Evolutionary conservation across 2,113 vertebrate genomes (phyloP), one percentile per base, ranked within the genome.

Genomic region (Pelmatolapia mariae): DNA sequence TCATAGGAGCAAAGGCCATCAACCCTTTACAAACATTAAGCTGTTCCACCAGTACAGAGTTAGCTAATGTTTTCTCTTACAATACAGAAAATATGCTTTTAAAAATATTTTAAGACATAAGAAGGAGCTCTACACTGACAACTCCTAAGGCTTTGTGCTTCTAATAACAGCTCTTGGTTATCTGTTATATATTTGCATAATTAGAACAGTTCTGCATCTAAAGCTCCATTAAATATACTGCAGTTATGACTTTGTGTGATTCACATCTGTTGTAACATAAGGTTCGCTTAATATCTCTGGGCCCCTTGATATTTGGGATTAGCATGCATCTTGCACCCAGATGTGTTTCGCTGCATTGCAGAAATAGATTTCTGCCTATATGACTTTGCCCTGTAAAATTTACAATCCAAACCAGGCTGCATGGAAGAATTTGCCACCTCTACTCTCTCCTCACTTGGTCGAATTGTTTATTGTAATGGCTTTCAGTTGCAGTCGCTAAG

Each of bases 181-280:
- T 19, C 24, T 83, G 19, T 71, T 29, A 8, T 56, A 22, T 61
- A 83, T 91, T 86, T 91, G 40, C 92, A 86, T 90, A 81, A 90
- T 90, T 63, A 78, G 80, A 81, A 36, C 57, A 71, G 73, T 81
- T 86, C 63, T 78, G 57, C 78, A 78, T 79, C 86, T 78, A 78
- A 83, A 89, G 85, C 83, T 63, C 80, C 76, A 82, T 89, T 92
- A 90, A 89, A 86, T 91, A 83, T 45, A 86, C 86, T 78, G 82
- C 84, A 76, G 84, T 88, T 89, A 29, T 83, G 86, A 85, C 87
- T 87, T 33, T 84, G 82, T 61, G 16, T 63, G 2, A 79, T 1
- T 87, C 83, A 24, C 91, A 91, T 90, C 87, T 94, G 92, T 22
- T 71, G 57, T 9, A 81, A 53, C 92, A 94, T 84, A 88, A 63